Evolutionary conservation across 2,113 vertebrate genomes (phyloP).

Genomic region (Aegotheles bennettii): DNA sequence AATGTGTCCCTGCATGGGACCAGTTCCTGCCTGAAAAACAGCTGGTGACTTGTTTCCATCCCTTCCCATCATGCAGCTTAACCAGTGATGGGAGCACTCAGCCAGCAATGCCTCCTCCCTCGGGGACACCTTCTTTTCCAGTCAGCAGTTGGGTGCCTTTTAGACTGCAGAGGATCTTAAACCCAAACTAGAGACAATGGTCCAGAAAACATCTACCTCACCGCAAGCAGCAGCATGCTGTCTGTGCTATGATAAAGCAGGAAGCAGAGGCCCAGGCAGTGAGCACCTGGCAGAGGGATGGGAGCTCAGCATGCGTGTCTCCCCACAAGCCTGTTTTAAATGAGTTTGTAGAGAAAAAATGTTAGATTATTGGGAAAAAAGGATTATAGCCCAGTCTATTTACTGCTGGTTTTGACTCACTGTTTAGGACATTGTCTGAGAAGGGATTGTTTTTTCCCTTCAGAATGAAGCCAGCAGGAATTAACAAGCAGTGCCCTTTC

Average conservation of each 20-base stretch:
- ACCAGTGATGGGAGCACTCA: neutral
- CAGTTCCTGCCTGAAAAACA: neutral
- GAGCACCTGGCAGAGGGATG: neutral
- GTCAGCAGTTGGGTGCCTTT: accelerated
- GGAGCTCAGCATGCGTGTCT: accelerated
- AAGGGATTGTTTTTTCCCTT: neutral
- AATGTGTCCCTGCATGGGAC: accelerated
- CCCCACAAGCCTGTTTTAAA: neutral
- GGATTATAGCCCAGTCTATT: neutral
- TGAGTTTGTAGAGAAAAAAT: too few relatives aligned
- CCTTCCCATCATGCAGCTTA: neutral
- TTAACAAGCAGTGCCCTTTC: neutral
- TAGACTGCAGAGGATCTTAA: neutral
- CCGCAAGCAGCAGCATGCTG: neutral
- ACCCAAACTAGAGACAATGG: neutral
- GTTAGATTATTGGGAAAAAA: neutral
- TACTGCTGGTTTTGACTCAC: neutral
- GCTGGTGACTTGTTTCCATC: neutral
- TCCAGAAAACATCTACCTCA: neutral
- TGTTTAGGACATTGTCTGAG: neutral
- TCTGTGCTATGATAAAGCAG: neutral
- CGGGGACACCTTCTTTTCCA: neutral
- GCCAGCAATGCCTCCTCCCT: neutral
- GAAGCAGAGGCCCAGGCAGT: accelerated
- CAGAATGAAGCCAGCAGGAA: neutral